Evolutionary conservation across 1,140 invertebrate species (phyloP).

Genomic region (Drosophila sechellia): DNA sequence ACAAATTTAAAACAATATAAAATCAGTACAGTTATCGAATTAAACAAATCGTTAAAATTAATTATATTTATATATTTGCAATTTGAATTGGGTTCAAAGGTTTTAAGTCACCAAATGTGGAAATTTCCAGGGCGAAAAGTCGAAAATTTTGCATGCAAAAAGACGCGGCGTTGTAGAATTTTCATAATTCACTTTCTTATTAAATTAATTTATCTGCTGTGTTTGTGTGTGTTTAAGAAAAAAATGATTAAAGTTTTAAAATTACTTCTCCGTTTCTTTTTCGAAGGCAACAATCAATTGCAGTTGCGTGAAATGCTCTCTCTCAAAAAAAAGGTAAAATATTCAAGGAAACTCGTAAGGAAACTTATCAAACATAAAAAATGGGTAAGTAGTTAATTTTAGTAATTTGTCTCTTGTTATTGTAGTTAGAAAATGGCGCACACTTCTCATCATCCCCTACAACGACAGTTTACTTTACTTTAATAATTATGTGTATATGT

Average conservation of each 20-base stretch:
- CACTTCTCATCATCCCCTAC: constrained; percentile 64
- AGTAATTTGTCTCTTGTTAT: constrained; percentile 50
- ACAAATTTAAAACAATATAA: constrained; percentile 82
- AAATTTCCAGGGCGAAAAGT: constrained; percentile 47
- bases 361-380: constrained; percentile 66
- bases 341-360: constrained; percentile 40
- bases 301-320: constrained; percentile 42
- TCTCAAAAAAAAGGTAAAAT: constrained; percentile 37
- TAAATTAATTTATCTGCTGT: constrained; percentile 53
- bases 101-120: constrained; percentile 71
- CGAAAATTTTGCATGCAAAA: constrained; percentile 60
- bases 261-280: constrained; percentile 33
- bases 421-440: constrained; percentile 77
- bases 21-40: constrained; percentile 80
- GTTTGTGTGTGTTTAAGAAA: constrained; percentile 71
- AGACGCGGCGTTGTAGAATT: constrained; percentile 55
- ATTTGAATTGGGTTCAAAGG: constrained; percentile 66
- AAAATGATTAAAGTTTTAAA: constrained; percentile 46
- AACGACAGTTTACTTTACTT: constrained; percentile 71
- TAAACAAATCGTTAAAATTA: constrained; percentile 77
- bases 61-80: constrained; percentile 79
- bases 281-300: constrained; percentile 34
- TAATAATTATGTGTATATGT: constrained; percentile 59
- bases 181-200: constrained; percentile 40
- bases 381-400: constrained; percentile 36